phyloP scores from a whole-genome alignment of 2,797 vertebrate genomes.

The Pangasius mekongensis region DNA sequence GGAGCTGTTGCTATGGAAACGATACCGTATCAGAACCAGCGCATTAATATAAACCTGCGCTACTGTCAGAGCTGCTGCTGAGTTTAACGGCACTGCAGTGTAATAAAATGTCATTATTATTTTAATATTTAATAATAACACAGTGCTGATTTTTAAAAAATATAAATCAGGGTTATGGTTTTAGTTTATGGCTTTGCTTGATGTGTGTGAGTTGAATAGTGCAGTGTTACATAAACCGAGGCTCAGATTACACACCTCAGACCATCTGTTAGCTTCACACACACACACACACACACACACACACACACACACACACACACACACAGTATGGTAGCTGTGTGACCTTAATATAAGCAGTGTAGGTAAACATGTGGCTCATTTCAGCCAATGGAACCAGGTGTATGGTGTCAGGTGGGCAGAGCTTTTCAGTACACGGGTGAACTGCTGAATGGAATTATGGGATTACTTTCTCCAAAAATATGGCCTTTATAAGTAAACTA shows the following conservation, averaged over 20 bases:
- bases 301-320: background rate
- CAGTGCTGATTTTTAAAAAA: background rate
- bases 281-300: background rate
- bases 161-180: background rate
- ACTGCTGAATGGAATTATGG: constrained; percentile 2
- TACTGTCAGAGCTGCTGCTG: background rate
- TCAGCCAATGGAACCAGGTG: background rate
- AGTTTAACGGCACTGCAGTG: background rate
- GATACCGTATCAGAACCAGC: background rate
- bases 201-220: background rate
- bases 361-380: background rate
- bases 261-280: constrained; percentile 29
- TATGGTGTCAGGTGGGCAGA: background rate
- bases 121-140: background rate
- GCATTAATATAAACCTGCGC: background rate
- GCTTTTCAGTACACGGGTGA: background rate
- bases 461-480: background rate
- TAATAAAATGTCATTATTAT: background rate
- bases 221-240: background rate
- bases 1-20: background rate
- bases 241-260: constrained; percentile 32
- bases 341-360: constrained; percentile 15
- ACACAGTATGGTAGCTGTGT: background rate
- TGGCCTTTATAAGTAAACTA: background rate
- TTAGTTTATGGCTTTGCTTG: background rate